A percentile compares a stretch with the other conserved stretches of the same genome.
These are phyloP conservation scores for Eidolon helvum DNA, from an alignment of 2,113 vertebrate genomes.

Conservation along the genomic window DNA sequence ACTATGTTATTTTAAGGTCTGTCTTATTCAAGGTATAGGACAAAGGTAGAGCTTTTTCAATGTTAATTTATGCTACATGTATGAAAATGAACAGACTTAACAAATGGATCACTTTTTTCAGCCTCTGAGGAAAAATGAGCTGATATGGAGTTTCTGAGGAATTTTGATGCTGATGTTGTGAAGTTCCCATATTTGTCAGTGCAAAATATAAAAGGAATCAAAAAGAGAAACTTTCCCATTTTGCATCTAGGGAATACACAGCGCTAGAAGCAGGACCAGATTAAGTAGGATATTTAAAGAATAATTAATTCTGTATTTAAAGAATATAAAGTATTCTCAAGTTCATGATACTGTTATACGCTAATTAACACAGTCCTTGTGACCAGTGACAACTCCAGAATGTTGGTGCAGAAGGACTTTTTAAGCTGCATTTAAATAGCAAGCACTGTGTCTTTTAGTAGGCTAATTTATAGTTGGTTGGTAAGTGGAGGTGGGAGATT, in stretches of 20 bases:
- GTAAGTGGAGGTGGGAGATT: neutral
- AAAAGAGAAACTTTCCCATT: neutral
- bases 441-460: conserved; percentile 11
- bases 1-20: conserved; percentile 29
- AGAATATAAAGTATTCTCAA: conserved; percentile 47
- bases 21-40: conserved; percentile 24
- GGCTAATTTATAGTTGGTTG: neutral
- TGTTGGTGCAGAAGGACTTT: conserved; percentile 22
- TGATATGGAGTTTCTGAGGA: conserved; percentile 4
- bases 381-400: conserved; percentile 40
- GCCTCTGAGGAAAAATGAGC: conserved; percentile 29
- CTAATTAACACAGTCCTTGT: conserved; percentile 58
- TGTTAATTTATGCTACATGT: conserved; percentile 45
- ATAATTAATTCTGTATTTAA: conserved; percentile 65
- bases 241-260: conserved; percentile 45
- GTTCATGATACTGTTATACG: conserved; percentile 44
- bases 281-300: conserved; percentile 44
- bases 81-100: conserved; percentile 51
- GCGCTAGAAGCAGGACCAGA: conserved; percentile 38
- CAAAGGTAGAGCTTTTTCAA: neutral
- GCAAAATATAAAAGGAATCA: conserved; percentile 36
- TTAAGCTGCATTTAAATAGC: conserved; percentile 12
- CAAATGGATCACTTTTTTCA: conserved; percentile 53
- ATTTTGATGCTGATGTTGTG: conserved; percentile 18
- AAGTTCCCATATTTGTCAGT: conserved; percentile 42